Conservation (phyloP, 2,888 invertebrate species). For the Antheraea yamamai region DNA sequence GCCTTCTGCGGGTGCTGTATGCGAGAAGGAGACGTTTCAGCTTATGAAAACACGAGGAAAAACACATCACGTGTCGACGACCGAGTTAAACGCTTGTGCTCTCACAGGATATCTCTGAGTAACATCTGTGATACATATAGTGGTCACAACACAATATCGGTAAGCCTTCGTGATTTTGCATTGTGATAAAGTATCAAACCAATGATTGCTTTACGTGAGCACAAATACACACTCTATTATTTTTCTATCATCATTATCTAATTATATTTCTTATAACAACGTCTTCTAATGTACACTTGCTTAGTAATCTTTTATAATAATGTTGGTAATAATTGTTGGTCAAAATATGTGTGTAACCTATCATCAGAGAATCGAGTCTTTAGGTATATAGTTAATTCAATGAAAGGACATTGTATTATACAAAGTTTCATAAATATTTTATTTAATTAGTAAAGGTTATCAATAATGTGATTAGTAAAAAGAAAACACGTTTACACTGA, state of each 20-base stretch:
- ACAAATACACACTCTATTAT: slow-evolving; percentile 52
- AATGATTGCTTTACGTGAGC: slow-evolving; percentile 68
- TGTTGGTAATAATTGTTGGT: not conserved
- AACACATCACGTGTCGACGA: slow-evolving; percentile 76
- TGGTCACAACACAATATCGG: slow-evolving; percentile 76
- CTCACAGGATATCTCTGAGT: slow-evolving; percentile 73
- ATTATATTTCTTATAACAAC: not conserved
- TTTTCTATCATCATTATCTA: slow-evolving; percentile 64
- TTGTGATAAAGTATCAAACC: slow-evolving; percentile 63
- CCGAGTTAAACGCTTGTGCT: slow-evolving; percentile 72
- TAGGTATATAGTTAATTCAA: not conserved
- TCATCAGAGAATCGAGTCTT: slow-evolving; percentile 17
- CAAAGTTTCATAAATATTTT: not conserved
- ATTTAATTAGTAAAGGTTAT: slow-evolving; percentile 26
- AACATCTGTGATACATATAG: slow-evolving; percentile 80
- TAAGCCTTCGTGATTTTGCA: slow-evolving; percentile 77
- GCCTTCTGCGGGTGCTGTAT: slow-evolving; percentile 93
- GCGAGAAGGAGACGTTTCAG: slow-evolving; percentile 89
- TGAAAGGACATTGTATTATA: not conserved
- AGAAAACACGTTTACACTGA: slow-evolving; percentile 25
- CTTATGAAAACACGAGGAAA: slow-evolving; percentile 73
- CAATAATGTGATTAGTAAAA: slow-evolving; percentile 23
- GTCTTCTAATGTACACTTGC: not conserved
- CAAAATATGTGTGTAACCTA: not conserved
- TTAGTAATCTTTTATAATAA: not conserved